A percentile compares a stretch with the other conserved stretches of the same genome.
phyloP scores from a whole-genome alignment of 2,797 vertebrate genomes.

The Gymnoscopelus braueri region DNA sequence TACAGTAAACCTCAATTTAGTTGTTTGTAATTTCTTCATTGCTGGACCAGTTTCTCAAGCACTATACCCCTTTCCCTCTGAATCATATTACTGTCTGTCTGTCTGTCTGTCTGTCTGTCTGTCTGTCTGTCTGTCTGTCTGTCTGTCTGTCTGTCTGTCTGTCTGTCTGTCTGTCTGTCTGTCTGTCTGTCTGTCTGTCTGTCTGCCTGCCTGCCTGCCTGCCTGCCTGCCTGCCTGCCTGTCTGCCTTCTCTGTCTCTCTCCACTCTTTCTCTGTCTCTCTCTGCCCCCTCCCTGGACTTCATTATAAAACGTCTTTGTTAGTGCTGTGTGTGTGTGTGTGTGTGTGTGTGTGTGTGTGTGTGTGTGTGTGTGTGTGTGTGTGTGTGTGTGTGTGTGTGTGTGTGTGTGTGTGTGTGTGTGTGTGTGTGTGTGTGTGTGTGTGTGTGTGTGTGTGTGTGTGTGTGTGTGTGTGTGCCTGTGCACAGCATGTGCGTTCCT shows the following conservation, averaged over 20 bases:
- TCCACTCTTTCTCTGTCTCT: too few species aligned
- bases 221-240: too few species aligned
- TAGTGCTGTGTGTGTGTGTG: not conserved
- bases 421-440: constrained; percentile 3
- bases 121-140: not conserved
- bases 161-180: not conserved
- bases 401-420: constrained; percentile 39
- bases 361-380: constrained; percentile 12
- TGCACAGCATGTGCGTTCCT: too few species aligned
- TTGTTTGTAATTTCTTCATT: constrained; percentile 9
- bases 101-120: not conserved
- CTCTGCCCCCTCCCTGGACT: too few species aligned
- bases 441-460: not conserved
- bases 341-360: not conserved
- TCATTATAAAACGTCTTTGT: not conserved
- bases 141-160: not conserved
- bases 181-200: too few species aligned
- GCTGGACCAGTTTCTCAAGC: constrained; percentile 21
- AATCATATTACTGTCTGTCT: constrained; percentile 5
- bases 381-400: constrained; percentile 20
- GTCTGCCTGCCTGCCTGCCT: too few species aligned
- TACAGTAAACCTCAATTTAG: constrained; percentile 15
- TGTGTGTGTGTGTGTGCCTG: not conserved
- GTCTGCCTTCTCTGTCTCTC: too few species aligned
- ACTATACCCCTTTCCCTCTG: constrained; percentile 4